Percentiles rank a stretch among this genome's conserved stretches.
Conservation (phyloP, 2,888 invertebrate species). For the Clepsis dumicolana region DNA sequence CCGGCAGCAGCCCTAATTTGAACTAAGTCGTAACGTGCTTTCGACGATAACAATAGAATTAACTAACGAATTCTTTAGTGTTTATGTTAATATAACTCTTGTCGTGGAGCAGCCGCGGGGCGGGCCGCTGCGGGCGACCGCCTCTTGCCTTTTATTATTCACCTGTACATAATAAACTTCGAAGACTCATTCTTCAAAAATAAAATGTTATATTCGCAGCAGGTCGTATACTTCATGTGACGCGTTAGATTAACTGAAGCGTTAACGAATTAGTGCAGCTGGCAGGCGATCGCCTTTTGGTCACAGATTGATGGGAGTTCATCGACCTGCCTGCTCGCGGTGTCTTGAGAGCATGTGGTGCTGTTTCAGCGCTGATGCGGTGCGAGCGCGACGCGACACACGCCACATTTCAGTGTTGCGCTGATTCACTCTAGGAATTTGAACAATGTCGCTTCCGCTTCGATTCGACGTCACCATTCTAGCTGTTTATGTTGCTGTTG, state of each 20-base stretch:
- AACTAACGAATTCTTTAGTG: constrained; percentile 16
- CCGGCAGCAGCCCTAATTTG: not conserved
- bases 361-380: not conserved
- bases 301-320: constrained; percentile 35
- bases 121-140: constrained; percentile 27
- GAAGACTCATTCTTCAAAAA: not conserved
- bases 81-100: constrained; percentile 31
- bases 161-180: constrained; percentile 6
- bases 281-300: constrained; percentile 32
- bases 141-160: not conserved
- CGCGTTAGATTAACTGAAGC: not conserved
- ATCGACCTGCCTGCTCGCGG: constrained; percentile 21
- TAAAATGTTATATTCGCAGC: not conserved
- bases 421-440: constrained; percentile 26
- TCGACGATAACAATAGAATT: constrained; percentile 35
- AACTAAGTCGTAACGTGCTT: constrained; percentile 23
- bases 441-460: constrained; percentile 14
- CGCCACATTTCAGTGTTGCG: not conserved
- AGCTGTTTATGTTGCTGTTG: not conserved
- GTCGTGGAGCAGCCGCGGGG: constrained; percentile 45
- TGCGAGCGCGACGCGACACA: not conserved
- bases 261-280: constrained; percentile 36
- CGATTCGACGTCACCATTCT: not conserved
- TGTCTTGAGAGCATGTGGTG: not conserved
- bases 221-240: not conserved